Base-by-base conservation (phyloP, 2,113 vertebrate species). In the Emydocephalus ijimae region DNA sequence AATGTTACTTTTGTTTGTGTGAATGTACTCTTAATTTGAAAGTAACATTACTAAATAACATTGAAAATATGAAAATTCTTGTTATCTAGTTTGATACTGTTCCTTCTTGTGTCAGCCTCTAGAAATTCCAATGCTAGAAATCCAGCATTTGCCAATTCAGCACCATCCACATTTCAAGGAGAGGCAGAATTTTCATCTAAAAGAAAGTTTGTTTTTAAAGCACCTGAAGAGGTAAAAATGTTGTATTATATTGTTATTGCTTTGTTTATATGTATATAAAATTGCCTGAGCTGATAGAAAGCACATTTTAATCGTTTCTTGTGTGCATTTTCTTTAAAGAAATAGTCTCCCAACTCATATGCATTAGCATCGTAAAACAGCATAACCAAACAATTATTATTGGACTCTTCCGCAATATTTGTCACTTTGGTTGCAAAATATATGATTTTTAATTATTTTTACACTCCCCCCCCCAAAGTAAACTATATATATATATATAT, bases 161-260 rank as follows among this genome's bases (percentile, higher is more conserved):
- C 88, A 14, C 94, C 93, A 0, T 91, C 96, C 3, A 98, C 98
- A 98, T 95, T 74, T 56, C 95, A n/a, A 93, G 97, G 96, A 61
- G 97, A 98, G 21, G 57, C 59, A 55, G 95, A 90, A 18, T 52
- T 74, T 64, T 87, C 52, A 3, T 0, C 93, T 61, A 95, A 96
- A 52, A 97, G 94, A 81, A 96, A 95, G 0, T 98, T 98, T 97
- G 97, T 98, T 89, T 99, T 98, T 96, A 95, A 86, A 95, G 97
- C 98, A 90, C 97, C 98, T 34, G 69, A 95, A 90, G 95, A 98
- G 97, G 97, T 98, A 96, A 97, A 43, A 81, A 90, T 92, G 59
- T 9, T 91, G 26, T 61, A 45, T 34, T 56, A 29, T 34, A 39
- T 92, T n/a, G 23, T 88, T 87, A 12, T 81, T 48, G 5, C 26